Conservation (phyloP, 2,797 vertebrate genomes). For the Hipposideros larvatus region DNA sequence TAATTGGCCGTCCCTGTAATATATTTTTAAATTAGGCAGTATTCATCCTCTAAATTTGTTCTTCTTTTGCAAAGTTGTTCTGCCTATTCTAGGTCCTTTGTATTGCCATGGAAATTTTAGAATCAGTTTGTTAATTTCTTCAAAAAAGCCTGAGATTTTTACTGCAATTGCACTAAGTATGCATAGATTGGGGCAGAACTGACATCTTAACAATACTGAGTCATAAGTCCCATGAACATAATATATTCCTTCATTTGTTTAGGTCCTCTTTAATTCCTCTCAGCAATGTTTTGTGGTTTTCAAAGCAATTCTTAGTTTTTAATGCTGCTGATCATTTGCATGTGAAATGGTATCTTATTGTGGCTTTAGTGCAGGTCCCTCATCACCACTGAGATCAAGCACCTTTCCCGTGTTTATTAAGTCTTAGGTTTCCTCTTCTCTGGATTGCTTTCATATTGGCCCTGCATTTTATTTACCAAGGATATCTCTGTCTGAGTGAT, state of each 20-base stretch:
- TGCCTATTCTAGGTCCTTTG: slow-evolving; percentile 10
- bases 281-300: background rate
- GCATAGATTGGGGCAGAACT: background rate
- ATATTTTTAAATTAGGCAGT: background rate
- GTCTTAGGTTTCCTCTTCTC: background rate
- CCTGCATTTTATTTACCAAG: slow-evolving; percentile 38
- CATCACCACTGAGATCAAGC: background rate
- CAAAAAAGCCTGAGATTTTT: background rate
- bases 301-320: background rate
- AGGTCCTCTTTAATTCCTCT: slow-evolving; percentile 11
- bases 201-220: background rate
- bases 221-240: background rate
- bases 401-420: background rate
- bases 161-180: background rate
- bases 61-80: slow-evolving; percentile 23
- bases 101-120: slow-evolving; percentile 23
- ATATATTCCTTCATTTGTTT: slow-evolving; percentile 2
- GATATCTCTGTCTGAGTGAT: background rate
- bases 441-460: slow-evolving; percentile 17
- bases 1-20: too few species aligned
- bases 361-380: background rate
- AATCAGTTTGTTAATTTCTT: slow-evolving; percentile 50
- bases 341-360: background rate
- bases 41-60: slow-evolving; percentile 10
- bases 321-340: background rate